Evolutionary conservation across 2,113 vertebrate genomes (phyloP), one percentile per base, ranked within the genome.

Genomic region (Silurus meridionalis): DNA sequence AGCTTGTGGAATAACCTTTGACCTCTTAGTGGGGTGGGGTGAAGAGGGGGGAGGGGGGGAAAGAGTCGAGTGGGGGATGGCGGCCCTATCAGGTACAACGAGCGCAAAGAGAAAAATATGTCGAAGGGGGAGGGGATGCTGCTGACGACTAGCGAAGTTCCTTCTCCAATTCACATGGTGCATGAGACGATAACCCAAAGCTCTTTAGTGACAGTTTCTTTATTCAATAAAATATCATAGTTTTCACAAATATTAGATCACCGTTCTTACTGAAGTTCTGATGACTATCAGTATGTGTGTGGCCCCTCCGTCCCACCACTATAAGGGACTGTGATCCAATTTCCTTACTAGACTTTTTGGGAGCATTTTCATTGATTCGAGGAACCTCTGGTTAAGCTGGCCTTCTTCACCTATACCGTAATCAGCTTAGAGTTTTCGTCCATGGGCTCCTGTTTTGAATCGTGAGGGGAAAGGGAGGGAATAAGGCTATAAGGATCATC

Each of bases 1-100:
- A 83, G 89, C 87, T 80, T 86, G 67, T 83, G 82, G 75, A 87
- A 74, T 92, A 89, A 89, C 91, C 90, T 89, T 87, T 92, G 79
- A 90, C 90, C 89, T 85, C 82, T 61, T 82, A 15, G 77, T 81
- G 80, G 87, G 87, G 87, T 89, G 82, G 84, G 63, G 87, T 52
- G 75, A 81, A 74, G 37, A 2, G 37, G 1, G 37, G 37, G 37
- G 37, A 2, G 37, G 37, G 37, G 1, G 1, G 37, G 83, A 82
- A 83, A 63, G 37, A 80, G 69, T 7, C 5, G 64, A 3, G 52
- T 86, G 84, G 86, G 82, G 87, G 87, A 82, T 81, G 87, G 86
- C 85, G 71, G 87, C 63, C 64, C 86, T 82, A 85, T 86, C 85
- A 88, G 85, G 87, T 88, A 89, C 74, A 87, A 64, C 28, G 46